Evolutionary conservation across 2,888 invertebrate genomes (phyloP), one percentile per base, ranked within the genome.

Genomic region (Epistrophe grossulariae): DNA sequence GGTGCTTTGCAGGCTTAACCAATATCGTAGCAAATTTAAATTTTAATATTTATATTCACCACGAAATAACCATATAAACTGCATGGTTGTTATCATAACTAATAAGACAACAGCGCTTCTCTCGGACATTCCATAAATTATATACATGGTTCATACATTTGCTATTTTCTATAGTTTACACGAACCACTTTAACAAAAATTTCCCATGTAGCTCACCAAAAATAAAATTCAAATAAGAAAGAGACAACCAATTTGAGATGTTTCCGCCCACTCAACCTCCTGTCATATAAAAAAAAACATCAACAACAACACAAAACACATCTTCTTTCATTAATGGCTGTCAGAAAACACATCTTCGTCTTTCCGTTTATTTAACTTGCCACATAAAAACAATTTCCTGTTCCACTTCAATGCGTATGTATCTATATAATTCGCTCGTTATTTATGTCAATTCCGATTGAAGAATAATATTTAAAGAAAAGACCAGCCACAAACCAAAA

Each of bases 351-450:
- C 35, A 43, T 64, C 15, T 72, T 15, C n/a, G n/a, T 38, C 19
- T 72, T 66, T 35, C n/a, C 10, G n/a, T 40, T 57, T 19, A 31
- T 24, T 35, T 66, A 62, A 15, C 71, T 78, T 66, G 66, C 79
- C 19, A 50, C 79, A 79, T 73, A 79, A 83, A 83, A 83, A 68
- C 31, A 43, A 72, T 68, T 79, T 84, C 79, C 76, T 77, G 81
- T 62, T 85, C 62, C 17, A 52, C 17, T 83, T 68, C 15, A n/a
- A 52, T 70, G 73, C 59, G 73, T 24, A 2, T 15, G 8, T 0
- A 31, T 24, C 4, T 4, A 31, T 15, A 31, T n/a, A n/a, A n/a
- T 13, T 55, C 55, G 28, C 19, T 9, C n/a, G 48, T 17, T 45
- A 45, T 28, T 45, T 31, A 35, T 40, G 52, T 55, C 55, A 40